Base-by-base conservation (phyloP, 2,113 vertebrate genomes). In the Etheostoma cragini region DNA sequence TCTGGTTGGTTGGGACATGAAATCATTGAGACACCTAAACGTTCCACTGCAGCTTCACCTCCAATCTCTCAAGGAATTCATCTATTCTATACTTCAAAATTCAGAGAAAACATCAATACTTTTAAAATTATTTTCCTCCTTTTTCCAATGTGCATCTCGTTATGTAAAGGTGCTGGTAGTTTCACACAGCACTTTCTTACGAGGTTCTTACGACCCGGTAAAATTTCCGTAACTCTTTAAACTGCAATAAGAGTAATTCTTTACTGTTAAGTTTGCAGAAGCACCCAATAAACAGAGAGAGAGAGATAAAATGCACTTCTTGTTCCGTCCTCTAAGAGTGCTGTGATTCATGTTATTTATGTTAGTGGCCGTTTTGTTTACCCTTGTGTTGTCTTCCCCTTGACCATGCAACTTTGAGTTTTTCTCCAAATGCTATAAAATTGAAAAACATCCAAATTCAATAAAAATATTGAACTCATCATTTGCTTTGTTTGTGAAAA, bases 11-110 rank as follows among this genome's bases (percentile, higher is more conserved):
- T 54, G 49, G 21, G 26, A 50, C 54, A 46, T 76, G 12, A 80
- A 76, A 61, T 76, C 69, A 78, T 69, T 57, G 24, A 45, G n/a
- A 15, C 49, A n/a, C 2, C 7, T 26, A 45, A 78, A 30, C 1
- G 7, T 26, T 57, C 26, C 53, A 15, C 22, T 70, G 57, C 30
- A 21, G 24, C 50, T 56, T 57, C 26, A 64, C 14, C 19, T 42
- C 38, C 38, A 42, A 2, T 42, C 8, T 42, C 8, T 11, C 8
- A 42, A 42, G 38, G 8, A 42, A 42, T 42, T 22, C 13, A 38
- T 53, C 52, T 8, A 45, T 57, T 58, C 26, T 8, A 14, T 15
- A 21, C 22, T 58, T 21, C 0, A 15, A 30, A 30, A 17, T 60
- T 16, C 1, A 0, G 6, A 63, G 33, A n/a, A 45, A 57, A 56